phyloP scores from a whole-genome alignment of 2,888 invertebrate species.

The Keiferia lycopersicella region DNA sequence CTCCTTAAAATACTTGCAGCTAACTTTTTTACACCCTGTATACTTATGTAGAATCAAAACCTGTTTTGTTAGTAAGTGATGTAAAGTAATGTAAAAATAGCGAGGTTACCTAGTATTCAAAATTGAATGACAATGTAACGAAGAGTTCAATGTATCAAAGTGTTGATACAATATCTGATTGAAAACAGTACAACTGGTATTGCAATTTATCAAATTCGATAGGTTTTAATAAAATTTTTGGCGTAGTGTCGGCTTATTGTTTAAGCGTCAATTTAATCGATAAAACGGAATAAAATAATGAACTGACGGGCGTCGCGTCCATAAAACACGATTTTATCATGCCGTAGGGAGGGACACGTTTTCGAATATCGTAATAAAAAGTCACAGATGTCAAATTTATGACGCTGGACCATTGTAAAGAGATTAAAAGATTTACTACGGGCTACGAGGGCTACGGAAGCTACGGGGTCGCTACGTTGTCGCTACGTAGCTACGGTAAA shows the following conservation, averaged over 20 bases:
- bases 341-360: slow-evolving; percentile 76
- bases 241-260: slow-evolving; percentile 36
- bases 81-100: too few relatives aligned
- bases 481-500: slow-evolving; percentile 31
- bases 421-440: slow-evolving; percentile 80
- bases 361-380: slow-evolving; percentile 80
- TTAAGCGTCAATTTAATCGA: slow-evolving; percentile 66
- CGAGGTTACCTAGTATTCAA: too few relatives aligned
- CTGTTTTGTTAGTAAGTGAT: too few relatives aligned
- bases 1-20: too few relatives aligned
- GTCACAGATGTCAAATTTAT: slow-evolving; percentile 81
- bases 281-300: slow-evolving; percentile 74
- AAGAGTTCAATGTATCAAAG: background rate
- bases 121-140: too few relatives aligned
- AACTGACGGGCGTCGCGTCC: slow-evolving; percentile 67
- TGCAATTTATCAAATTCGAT: slow-evolving; percentile 33
- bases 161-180: background rate
- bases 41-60: too few relatives aligned
- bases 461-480: slow-evolving; percentile 36
- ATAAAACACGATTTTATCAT: slow-evolving; percentile 80
- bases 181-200: slow-evolving; percentile 10
- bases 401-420: slow-evolving; percentile 78
- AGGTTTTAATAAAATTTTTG: slow-evolving; percentile 32
- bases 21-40: too few relatives aligned
- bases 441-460: slow-evolving; percentile 50